Conservation (phyloP, 2,888 invertebrate species). For the Gerris lacustris region DNA sequence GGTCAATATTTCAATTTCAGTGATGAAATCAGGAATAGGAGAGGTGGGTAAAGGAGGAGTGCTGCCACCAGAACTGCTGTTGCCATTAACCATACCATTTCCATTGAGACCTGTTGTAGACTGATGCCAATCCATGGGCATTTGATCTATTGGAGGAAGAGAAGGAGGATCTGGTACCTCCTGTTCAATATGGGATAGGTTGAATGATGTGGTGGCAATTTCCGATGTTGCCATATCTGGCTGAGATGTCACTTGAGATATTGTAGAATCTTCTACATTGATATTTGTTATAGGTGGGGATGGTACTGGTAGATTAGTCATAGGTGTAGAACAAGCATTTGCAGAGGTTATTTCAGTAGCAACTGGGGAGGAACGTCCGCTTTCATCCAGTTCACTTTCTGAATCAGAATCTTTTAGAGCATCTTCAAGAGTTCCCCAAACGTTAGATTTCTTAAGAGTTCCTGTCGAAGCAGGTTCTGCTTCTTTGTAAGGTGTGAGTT, state of each 20-base stretch:
- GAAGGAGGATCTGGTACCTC: background rate
- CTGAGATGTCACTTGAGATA: slow-evolving; percentile 15
- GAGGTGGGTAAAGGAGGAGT: slow-evolving; percentile 38
- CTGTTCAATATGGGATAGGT: background rate
- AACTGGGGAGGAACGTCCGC: slow-evolving; percentile 29
- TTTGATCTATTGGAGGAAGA: background rate
- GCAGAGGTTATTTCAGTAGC: slow-evolving; percentile 5
- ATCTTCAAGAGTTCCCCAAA: slow-evolving; percentile 64
- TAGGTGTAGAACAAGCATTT: background rate
- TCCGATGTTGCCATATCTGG: slow-evolving; percentile 23
- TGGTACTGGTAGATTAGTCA: background rate
- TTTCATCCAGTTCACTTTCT: slow-evolving; percentile 27
- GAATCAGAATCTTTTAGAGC: slow-evolving; percentile 37
- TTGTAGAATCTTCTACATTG: slow-evolving; percentile 21
- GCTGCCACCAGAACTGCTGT: slow-evolving; percentile 30
- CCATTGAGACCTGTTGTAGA: slow-evolving; percentile 26
- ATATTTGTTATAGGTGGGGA: slow-evolving; percentile 27
- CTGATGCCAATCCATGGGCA: slow-evolving; percentile 9
- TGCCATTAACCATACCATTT: slow-evolving; percentile 30
- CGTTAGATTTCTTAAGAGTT: slow-evolving; percentile 54
- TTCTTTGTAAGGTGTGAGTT: slow-evolving; percentile 27
- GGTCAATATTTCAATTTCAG: slow-evolving; percentile 56
- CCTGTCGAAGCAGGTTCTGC: slow-evolving; percentile 25
- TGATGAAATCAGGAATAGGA: slow-evolving; percentile 48
- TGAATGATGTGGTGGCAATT: slow-evolving; percentile 25